These are phyloP conservation scores for Venusia cambrica DNA, from an alignment of 2,888 invertebrate species.

Conservation along the genomic window DNA sequence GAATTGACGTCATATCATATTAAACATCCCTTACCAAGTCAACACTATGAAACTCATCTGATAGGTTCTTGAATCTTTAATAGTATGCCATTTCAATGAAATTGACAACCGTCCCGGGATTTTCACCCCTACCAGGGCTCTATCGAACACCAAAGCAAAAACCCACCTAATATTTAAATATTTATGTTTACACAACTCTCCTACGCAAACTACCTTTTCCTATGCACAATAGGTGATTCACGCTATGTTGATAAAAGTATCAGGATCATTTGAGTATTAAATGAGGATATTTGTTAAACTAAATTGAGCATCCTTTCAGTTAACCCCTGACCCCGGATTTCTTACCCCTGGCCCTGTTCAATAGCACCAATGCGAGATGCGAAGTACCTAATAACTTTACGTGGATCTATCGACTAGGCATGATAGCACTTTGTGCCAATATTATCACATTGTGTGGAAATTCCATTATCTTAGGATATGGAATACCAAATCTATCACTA, in stretches of 20 bases:
- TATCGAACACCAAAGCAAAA: no score
- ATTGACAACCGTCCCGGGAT: no score
- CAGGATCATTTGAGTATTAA: no score
- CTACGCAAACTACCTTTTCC: no score
- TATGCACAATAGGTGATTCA: no score
- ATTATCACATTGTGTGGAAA: constrained; percentile 17
- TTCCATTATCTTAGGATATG: constrained; percentile 21
- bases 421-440: constrained; percentile 36
- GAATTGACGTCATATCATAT: constrained; percentile 9
- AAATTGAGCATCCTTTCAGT: no score
- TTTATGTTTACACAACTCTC: no score
- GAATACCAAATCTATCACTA: no score
- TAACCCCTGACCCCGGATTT: constrained; percentile 46
- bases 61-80: constrained; percentile 39
- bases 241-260: no score
- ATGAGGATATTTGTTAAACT: no score
- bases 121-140: no score
- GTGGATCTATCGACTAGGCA: constrained; percentile 15
- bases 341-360: constrained; percentile 38
- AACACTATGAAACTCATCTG: constrained; percentile 20
- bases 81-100: constrained; percentile 43
- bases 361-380: constrained; percentile 16
- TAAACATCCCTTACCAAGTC: constrained; percentile 10
- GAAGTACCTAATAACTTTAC: constrained; percentile 24
- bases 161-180: no score